Percentiles rank a stretch among this genome's conserved stretches.
Conservation (phyloP, 2,113 vertebrate genomes). For the Poeciliopsis turrubarensis region DNA sequence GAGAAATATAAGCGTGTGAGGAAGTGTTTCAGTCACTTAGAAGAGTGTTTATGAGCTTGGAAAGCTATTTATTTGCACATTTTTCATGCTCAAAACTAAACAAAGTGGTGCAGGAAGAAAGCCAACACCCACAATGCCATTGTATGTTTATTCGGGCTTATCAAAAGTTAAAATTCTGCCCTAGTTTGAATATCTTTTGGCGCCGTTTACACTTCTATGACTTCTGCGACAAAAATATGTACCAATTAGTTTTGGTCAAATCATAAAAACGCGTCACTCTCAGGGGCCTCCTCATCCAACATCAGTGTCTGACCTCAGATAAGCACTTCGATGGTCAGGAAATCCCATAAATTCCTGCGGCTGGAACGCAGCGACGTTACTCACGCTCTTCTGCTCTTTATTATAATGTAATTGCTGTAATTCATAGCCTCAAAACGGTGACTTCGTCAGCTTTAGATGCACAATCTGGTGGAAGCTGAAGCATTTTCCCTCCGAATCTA, state of each 20-base stretch:
- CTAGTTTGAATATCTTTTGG: background rate
- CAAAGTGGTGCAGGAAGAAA: too few relatives aligned
- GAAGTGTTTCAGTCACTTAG: background rate
- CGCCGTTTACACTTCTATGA: background rate
- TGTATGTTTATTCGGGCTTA: background rate
- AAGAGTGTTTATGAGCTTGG: conserved; percentile 30
- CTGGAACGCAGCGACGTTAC: too few relatives aligned
- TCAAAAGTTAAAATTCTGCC: background rate
- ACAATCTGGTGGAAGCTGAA: background rate
- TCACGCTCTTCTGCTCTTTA: too few relatives aligned
- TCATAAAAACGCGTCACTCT: too few relatives aligned
- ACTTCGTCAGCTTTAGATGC: background rate
- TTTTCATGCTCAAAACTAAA: background rate
- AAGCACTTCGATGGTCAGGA: background rate
- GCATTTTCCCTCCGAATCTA: background rate
- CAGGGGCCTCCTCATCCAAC: background rate
- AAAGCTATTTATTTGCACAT: background rate
- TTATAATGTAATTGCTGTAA: background rate
- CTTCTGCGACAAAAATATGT: too few relatives aligned
- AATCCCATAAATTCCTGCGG: too few relatives aligned
- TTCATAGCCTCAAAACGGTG: background rate
- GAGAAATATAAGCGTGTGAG: background rate
- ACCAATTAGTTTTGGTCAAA: too few relatives aligned
- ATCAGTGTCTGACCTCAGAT: background rate
- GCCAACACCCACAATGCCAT: too few relatives aligned